Evolutionary conservation across 2,113 vertebrate species (phyloP), one percentile per base, ranked within the genome.

Genomic region (Chiloscyllium plagiosum): DNA sequence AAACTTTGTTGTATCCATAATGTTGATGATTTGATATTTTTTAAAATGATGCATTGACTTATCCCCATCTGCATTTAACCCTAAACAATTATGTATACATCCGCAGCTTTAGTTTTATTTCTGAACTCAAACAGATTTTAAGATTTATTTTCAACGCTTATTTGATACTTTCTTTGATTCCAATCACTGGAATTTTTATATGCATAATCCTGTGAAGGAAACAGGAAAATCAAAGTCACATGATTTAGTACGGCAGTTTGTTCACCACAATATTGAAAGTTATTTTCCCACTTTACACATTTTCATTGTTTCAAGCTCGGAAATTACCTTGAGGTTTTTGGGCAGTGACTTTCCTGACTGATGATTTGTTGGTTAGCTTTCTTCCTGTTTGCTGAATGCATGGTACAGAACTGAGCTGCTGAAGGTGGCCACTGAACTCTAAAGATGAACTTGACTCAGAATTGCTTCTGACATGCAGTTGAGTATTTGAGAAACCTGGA

Each of bases 281-380:
- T 89, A 33, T 56, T 61, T 56, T 29, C 8, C 47, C 24, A 61
- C 26, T 90, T 19, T n/a, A 90, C 19, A 56, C 26, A 33, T 33
- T 90, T 56, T 33, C 52, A 61, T 13, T 90, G 80, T 42, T 42
- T 83, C 37, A 83, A 4, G 42, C 17, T 19, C 42, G 33, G n/a
- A 69, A 96, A 96, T 97, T 98, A 98, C 98, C 98, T 98, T 98
- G 98, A 96, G 98, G 98, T 97, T 98, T 99, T 97, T 98, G 97
- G 96, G 98, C 96, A 90, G 96, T 96, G 92, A 97, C 97, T 47
- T 97, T 97, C 97, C 97, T 98, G 96, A 97, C 96, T 80, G 97
- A 96, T 22, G 97, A 92, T 96, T 97, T 97, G 96, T 97, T 97
- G 96, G 97, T 97, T 96, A 97, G 97, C 96, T 97, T 98, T 96